Conservation (phyloP, 1,140 invertebrate genomes). For the Leptoteleia sp. region DNA sequence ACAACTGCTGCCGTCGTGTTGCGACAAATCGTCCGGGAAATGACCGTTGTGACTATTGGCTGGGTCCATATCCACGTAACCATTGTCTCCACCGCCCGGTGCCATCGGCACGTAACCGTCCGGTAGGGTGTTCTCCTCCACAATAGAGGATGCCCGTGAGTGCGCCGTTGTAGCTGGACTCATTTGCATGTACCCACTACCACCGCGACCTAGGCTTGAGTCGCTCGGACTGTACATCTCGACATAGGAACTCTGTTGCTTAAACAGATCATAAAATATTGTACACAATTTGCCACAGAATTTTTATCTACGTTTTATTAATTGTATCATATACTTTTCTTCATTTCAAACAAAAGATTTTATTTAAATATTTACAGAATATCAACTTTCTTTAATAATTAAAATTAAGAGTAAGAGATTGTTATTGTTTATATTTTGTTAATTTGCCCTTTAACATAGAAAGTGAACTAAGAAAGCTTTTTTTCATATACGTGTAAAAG, state of each 20-base stretch:
- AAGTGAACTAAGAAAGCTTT: too few species aligned
- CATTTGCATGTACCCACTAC: constrained; percentile 83
- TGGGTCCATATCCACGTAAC: constrained; percentile 86
- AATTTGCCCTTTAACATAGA: too few species aligned
- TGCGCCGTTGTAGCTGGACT: constrained; percentile 79
- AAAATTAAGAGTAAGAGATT: too few species aligned
- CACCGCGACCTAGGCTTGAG: constrained; percentile 75
- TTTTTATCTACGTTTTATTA: too few species aligned
- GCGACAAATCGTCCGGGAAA: constrained; percentile 82
- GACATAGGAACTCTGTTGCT: constrained; percentile 81
- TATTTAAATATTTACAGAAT: too few species aligned
- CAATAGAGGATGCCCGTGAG: constrained; percentile 75
- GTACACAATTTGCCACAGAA: too few species aligned
- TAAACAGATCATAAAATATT: constrained; percentile 12
- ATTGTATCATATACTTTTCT: too few species aligned
- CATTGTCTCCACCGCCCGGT: constrained; percentile 81
- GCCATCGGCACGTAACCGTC: constrained; percentile 86
- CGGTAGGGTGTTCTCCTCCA: constrained; percentile 73
- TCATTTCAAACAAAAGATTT: too few species aligned
- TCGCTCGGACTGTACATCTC: constrained; percentile 83
- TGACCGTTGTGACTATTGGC: constrained; percentile 73
- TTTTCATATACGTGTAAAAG: too few species aligned
- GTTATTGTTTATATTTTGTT: too few species aligned
- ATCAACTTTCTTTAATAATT: too few species aligned
- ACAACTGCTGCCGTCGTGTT: constrained; percentile 83